These are phyloP conservation scores for Dicaeum eximium DNA, from an alignment of 2,113 vertebrate species.

Conservation along the genomic window DNA sequence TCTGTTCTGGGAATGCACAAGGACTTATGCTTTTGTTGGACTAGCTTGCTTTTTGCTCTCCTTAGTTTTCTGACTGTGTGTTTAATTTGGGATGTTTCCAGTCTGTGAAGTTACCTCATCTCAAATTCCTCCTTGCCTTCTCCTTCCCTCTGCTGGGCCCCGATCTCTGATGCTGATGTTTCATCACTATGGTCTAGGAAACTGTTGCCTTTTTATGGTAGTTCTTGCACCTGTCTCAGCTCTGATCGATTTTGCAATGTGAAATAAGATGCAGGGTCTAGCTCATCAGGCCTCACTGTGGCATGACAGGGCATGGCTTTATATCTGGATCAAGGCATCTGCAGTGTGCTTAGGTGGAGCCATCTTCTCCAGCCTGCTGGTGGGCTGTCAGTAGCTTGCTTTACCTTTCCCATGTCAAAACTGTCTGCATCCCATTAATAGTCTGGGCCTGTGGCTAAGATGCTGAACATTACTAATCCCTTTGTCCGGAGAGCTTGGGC, in stretches of 20 bases:
- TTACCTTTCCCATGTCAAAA: background rate
- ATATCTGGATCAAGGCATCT: background rate
- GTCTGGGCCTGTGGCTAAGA: background rate
- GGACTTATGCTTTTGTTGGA: background rate
- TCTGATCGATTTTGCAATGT: background rate
- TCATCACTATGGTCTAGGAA: background rate
- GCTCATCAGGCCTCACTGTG: background rate
- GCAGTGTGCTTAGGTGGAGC: background rate
- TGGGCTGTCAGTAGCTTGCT: background rate
- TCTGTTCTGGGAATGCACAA: background rate
- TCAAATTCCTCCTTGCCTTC: background rate
- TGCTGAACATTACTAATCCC: background rate
- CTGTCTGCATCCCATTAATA: background rate
- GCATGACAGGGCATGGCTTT: background rate
- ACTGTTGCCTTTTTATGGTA: background rate
- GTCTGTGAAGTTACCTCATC: background rate
- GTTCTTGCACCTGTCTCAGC: background rate
- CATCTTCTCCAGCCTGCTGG: background rate
- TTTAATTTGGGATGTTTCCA: background rate
- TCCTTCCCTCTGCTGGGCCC: background rate
- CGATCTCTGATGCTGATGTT: background rate
- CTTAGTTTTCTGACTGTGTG: background rate
- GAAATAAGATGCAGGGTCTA: background rate
- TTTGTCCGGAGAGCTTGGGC: background rate
- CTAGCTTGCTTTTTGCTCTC: background rate